phyloP scores from a whole-genome alignment of 2,797 vertebrate species.

The Cephalopachus bancanus region DNA sequence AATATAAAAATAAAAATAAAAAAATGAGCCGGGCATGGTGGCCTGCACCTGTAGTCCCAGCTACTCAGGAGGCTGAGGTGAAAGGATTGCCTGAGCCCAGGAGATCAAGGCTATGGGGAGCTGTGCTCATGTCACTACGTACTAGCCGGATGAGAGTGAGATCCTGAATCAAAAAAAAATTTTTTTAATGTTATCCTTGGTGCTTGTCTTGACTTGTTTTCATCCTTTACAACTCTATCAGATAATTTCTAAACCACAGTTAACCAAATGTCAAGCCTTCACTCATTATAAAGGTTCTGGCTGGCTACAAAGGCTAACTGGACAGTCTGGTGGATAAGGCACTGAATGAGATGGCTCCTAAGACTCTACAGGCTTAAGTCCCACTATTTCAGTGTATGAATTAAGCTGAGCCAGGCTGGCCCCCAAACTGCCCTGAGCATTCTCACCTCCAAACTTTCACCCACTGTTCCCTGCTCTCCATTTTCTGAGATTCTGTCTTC shows the following conservation, averaged over 20 bases:
- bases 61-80: background rate
- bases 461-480: background rate
- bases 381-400: background rate
- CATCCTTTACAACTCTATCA: background rate
- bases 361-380: background rate
- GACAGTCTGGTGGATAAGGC: background rate
- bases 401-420: background rate
- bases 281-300: background rate
- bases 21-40: background rate
- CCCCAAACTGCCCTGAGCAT: background rate
- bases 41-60: background rate
- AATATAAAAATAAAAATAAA: background rate
- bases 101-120: background rate
- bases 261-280: background rate
- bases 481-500: background rate
- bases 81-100: background rate
- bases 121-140: background rate
- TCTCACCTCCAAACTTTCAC: background rate
- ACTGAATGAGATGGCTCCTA: background rate
- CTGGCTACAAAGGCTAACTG: background rate
- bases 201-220: background rate
- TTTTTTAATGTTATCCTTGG: no score
- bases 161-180: background rate
- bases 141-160: background rate
- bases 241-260: background rate